These are phyloP conservation scores for Chloebia gouldiae DNA, from an alignment of 2,113 vertebrate species.

Conservation along the genomic window DNA sequence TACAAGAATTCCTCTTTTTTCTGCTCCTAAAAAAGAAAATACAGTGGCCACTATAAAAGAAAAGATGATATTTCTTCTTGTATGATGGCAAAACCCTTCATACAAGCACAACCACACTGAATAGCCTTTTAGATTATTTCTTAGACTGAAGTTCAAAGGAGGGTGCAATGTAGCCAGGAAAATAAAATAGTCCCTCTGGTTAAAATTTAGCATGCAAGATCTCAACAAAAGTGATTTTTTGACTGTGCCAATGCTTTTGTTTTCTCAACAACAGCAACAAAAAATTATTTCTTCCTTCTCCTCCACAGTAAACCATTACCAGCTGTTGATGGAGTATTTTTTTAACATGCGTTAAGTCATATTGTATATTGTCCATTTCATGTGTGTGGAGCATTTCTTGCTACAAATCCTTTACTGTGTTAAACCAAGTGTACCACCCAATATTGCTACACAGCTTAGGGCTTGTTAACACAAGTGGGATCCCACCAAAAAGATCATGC, in stretches of 20 bases:
- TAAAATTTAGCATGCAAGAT: slow-evolving; percentile 57
- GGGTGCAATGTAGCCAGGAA: background rate
- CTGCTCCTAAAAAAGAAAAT: background rate
- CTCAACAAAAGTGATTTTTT: slow-evolving; percentile 51
- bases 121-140: slow-evolving; percentile 29
- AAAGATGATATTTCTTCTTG: slow-evolving; percentile 15
- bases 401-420: slow-evolving; percentile 26
- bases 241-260: slow-evolving; percentile 54
- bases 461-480: background rate
- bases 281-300: slow-evolving; percentile 35
- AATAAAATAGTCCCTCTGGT: slow-evolving; percentile 5
- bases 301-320: slow-evolving; percentile 42
- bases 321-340: slow-evolving; percentile 20
- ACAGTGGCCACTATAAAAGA: background rate
- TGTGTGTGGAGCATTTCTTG: slow-evolving; percentile 17
- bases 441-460: background rate
- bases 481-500: fast-evolving
- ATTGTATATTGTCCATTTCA: slow-evolving; percentile 38
- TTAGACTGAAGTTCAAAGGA: slow-evolving; percentile 44
- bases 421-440: background rate
- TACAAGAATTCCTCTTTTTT: background rate
- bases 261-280: slow-evolving; percentile 36
- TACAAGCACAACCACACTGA: slow-evolving; percentile 26
- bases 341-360: slow-evolving; percentile 33
- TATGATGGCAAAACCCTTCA: background rate